Conservation (phyloP, 2,888 invertebrate genomes). For the Zhengitettix transpicula region DNA sequence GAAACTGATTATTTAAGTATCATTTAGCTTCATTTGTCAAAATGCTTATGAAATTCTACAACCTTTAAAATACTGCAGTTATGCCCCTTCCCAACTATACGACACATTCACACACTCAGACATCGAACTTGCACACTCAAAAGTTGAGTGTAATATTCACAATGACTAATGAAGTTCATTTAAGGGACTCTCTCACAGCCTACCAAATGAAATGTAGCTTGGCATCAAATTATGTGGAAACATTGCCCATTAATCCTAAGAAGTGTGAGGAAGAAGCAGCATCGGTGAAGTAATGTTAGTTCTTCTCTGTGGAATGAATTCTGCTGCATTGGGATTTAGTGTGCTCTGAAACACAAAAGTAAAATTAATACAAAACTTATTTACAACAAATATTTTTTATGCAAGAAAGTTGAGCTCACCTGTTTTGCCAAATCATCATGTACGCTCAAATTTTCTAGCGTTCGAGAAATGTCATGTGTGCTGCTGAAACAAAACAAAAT, state of each 20-base stretch:
- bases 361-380: background rate
- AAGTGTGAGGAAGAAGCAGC: conserved; percentile 2
- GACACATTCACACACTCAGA: background rate
- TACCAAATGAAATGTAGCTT: conserved; percentile 10
- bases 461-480: conserved; percentile 10
- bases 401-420: conserved; percentile 4
- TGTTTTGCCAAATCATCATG: conserved; percentile 13
- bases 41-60: background rate
- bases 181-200: conserved; percentile 9
- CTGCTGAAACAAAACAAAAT: conserved; percentile 3
- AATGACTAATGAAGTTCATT: background rate
- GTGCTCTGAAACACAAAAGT: conserved; percentile 36
- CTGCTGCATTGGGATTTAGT: conserved; percentile 70
- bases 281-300: background rate
- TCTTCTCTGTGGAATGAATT: conserved; percentile 48
- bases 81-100: background rate
- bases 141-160: background rate
- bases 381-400: background rate
- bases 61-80: background rate
- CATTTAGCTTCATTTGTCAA: background rate
- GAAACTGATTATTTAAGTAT: background rate
- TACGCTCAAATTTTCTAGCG: conserved; percentile 13
- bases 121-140: background rate
- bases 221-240: background rate
- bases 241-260: conserved; percentile 5